These are phyloP conservation scores for Cryptus armator DNA, from an alignment of 2,888 invertebrate species.

Conservation along the genomic window DNA sequence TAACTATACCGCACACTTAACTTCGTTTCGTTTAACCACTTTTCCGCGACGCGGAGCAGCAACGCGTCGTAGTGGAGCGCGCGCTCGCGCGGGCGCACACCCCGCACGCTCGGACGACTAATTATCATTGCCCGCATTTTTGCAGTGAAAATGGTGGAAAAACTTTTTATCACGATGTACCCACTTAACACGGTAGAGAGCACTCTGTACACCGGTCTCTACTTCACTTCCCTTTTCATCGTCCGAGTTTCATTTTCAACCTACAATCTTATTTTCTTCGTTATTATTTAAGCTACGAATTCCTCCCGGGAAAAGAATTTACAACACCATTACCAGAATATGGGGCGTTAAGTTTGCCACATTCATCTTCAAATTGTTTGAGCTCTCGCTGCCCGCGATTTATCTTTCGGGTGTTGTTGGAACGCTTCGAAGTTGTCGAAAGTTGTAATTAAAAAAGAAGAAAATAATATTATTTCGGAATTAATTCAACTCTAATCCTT, in stretches of 20 bases:
- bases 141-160: constrained; percentile 39
- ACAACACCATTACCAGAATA: constrained; percentile 22
- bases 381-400: background rate
- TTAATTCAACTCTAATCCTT: background rate
- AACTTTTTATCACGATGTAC: constrained; percentile 30
- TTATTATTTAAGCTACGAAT: constrained; percentile 24
- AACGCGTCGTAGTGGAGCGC: constrained; percentile 13
- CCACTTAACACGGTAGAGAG: constrained; percentile 17
- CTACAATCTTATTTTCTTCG: constrained; percentile 25
- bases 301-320: background rate
- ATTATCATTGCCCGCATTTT: constrained; percentile 58
- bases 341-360: constrained; percentile 23
- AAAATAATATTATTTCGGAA: background rate
- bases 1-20: constrained; percentile 52
- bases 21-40: constrained; percentile 60
- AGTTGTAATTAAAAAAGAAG: too few species aligned
- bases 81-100: background rate
- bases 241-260: constrained; percentile 5
- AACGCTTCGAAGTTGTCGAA: too few species aligned
- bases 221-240: constrained; percentile 1
- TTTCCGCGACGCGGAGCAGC: constrained; percentile 34
- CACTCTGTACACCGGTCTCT: background rate
- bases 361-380: background rate
- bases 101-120: constrained; percentile 54
- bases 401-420: too few species aligned